These are phyloP conservation scores for Delphinus delphis DNA, from an alignment of 2,113 vertebrate species.

Conservation along the genomic window DNA sequence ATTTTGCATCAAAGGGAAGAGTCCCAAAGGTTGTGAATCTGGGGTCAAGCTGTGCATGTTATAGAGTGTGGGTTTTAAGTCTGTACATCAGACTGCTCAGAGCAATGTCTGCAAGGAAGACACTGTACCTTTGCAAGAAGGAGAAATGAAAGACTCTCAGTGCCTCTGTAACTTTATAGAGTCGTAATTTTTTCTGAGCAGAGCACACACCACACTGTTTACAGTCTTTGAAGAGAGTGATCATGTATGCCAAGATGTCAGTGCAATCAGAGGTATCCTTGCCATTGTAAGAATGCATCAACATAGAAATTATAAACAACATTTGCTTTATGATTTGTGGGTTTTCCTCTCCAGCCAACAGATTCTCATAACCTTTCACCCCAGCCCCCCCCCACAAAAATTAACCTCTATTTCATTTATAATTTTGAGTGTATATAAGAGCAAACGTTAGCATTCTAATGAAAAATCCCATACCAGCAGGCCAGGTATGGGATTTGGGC, in stretches of 20 bases:
- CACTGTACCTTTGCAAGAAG: constrained; percentile 37
- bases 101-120: not conserved
- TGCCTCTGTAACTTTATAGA: constrained; percentile 26
- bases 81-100: not conserved
- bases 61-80: not conserved
- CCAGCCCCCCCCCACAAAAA: not conserved
- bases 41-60: not conserved
- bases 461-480: no score
- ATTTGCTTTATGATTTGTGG: constrained; percentile 7
- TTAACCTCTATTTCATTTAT: not conserved
- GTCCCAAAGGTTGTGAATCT: not conserved
- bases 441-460: constrained; percentile 24
- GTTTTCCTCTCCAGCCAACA: not conserved
- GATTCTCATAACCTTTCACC: not conserved
- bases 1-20: constrained; percentile 29
- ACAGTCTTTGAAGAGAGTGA: constrained; percentile 33
- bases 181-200: constrained; percentile 23
- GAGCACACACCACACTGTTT: constrained; percentile 44
- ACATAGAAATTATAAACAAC: not conserved
- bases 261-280: not conserved
- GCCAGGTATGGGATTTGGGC: no score
- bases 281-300: constrained; percentile 30
- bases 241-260: constrained; percentile 10
- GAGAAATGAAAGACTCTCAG: constrained; percentile 8
- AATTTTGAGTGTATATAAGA: constrained; percentile 20